These are phyloP conservation scores for Salvelinus sp. DNA, from an alignment of 2,113 vertebrate genomes.

Conservation along the genomic window DNA sequence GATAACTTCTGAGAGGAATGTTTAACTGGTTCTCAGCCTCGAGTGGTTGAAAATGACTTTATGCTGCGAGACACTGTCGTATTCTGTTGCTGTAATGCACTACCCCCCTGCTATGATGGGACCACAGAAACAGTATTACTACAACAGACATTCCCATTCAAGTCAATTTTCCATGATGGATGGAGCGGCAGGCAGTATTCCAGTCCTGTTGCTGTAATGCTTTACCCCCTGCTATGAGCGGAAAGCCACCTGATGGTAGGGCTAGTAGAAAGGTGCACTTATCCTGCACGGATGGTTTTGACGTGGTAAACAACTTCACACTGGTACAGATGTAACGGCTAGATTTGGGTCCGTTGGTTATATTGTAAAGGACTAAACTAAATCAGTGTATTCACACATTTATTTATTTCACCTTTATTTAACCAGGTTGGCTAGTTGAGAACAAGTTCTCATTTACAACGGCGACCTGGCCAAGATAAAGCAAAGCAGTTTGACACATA, in stretches of 20 bases:
- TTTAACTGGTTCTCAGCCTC: constrained; percentile 11
- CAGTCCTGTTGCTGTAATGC: no score
- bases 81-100: constrained; percentile 35
- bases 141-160: background rate
- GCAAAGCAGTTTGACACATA: no score
- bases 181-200: no score
- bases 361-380: no score
- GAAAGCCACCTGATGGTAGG: constrained; percentile 7
- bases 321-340: background rate
- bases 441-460: no score
- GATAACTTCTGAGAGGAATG: no score
- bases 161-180: no score
- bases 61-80: background rate
- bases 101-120: constrained; percentile 45
- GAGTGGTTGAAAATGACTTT: constrained; percentile 49
- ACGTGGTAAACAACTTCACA: constrained; percentile 55
- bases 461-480: no score
- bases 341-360: no score
- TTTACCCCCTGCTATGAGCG: background rate
- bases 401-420: no score
- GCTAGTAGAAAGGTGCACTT: constrained; percentile 26
- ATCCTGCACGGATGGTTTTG: constrained; percentile 21
- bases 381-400: no score
- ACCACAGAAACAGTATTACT: constrained; percentile 12
- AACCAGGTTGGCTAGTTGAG: no score